A percentile compares a stretch with the other conserved stretches of the same genome.
Evolutionary conservation across 2,797 vertebrate species (phyloP).

Genomic region (Diglossa cyanea): DNA sequence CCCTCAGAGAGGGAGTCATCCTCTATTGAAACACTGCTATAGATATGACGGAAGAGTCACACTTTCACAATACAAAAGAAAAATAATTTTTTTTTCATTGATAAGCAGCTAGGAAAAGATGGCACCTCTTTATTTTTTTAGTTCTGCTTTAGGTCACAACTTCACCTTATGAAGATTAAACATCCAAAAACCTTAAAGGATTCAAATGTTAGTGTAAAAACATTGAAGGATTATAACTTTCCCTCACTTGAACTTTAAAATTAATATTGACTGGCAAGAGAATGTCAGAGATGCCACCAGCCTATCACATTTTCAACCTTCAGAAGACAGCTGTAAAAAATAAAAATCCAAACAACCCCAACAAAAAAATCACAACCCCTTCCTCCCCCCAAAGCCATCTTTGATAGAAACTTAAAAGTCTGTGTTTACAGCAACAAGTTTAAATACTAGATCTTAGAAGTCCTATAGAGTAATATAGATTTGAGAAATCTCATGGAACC

Average conservation of each 20-base stretch:
- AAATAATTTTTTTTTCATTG: neutral
- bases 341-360: neutral
- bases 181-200: neutral
- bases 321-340: neutral
- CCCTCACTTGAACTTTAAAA: neutral
- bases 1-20: neutral
- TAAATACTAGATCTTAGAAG: neutral
- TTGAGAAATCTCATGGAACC: neutral
- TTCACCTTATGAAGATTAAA: neutral
- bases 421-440: neutral
- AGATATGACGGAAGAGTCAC: neutral
- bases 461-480: neutral
- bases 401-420: neutral
- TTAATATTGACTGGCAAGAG: neutral
- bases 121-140: neutral
- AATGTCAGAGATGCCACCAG: neutral
- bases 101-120: neutral
- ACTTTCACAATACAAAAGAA: neutral
- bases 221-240: neutral
- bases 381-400: fast-evolving
- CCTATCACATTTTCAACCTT: neutral
- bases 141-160: neutral
- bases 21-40: neutral
- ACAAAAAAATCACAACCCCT: neutral
- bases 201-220: neutral